Evolutionary conservation across 2,888 invertebrate species (phyloP).

Genomic region (Apodemia mormo): DNA sequence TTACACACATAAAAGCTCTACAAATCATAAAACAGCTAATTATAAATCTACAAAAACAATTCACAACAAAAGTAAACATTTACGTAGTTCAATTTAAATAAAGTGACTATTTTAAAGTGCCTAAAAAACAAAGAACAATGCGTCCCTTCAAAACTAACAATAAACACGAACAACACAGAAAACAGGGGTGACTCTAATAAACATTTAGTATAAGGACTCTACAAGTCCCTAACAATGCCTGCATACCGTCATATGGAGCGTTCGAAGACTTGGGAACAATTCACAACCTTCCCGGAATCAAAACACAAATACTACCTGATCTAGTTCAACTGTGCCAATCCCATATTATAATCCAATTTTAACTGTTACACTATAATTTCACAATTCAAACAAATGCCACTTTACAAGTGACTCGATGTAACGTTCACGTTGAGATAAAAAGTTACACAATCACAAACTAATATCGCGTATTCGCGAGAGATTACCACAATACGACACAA

Average conservation of each 20-base stretch:
- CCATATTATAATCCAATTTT: constrained; percentile 26
- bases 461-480: constrained; percentile 7
- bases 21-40: constrained; percentile 13
- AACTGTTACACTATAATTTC: constrained; percentile 43
- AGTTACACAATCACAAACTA: constrained; percentile 14
- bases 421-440: background rate
- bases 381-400: constrained; percentile 36
- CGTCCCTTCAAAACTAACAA: constrained; percentile 47
- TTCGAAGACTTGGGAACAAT: constrained; percentile 43
- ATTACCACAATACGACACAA: constrained; percentile 9
- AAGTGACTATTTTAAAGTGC: constrained; percentile 28
- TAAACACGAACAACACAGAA: constrained; percentile 53
- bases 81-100: constrained; percentile 29
- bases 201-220: constrained; percentile 58
- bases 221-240: constrained; percentile 48
- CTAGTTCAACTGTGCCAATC: constrained; percentile 27
- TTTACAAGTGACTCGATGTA: background rate
- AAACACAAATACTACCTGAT: constrained; percentile 43
- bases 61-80: constrained; percentile 28
- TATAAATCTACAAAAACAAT: constrained; percentile 28
- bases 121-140: constrained; percentile 48
- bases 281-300: constrained; percentile 37
- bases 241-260: constrained; percentile 55
- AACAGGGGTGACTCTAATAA: constrained; percentile 60
- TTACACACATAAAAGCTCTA: constrained; percentile 23